Evolutionary conservation across 2,888 invertebrate genomes (phyloP).

Genomic region (Mesorhabditis belari): DNA sequence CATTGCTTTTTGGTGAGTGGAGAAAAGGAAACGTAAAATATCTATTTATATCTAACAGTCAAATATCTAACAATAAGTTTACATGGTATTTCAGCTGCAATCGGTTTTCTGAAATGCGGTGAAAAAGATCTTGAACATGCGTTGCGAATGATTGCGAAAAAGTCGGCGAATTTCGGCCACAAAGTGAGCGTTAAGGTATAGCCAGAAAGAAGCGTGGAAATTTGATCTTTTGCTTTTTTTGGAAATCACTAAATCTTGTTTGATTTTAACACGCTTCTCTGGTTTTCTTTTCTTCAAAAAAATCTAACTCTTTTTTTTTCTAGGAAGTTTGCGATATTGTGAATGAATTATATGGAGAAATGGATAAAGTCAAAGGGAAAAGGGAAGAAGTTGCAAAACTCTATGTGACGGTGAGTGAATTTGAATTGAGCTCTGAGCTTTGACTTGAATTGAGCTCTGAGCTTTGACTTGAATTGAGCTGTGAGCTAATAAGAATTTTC

Average conservation of each 20-base stretch:
- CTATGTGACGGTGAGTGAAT: slow-evolving; percentile 8
- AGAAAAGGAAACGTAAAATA: no score
- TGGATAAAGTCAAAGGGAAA: background rate
- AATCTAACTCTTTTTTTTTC: no score
- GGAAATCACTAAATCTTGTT: no score
- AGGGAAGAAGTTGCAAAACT: slow-evolving; percentile 6
- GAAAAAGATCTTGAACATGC: slow-evolving; percentile 32
- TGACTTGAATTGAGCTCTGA: background rate
- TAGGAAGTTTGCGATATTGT: slow-evolving; percentile 20
- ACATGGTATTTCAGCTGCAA: slow-evolving; percentile 32
- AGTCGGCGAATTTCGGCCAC: background rate
- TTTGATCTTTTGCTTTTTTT: no score
- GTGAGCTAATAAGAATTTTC: slow-evolving; percentile 2
- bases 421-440: background rate
- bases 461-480: background rate
- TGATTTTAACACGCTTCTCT: no score
- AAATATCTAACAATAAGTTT: background rate
- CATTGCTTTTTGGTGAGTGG: slow-evolving; percentile 42
- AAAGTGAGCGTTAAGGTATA: no score
- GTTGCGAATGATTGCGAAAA: background rate
- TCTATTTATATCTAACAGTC: background rate
- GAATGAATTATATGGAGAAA: slow-evolving; percentile 22
- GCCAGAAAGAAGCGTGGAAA: no score
- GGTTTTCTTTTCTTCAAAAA: no score
- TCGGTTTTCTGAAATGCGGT: slow-evolving; percentile 32